A percentile compares a stretch with the other conserved stretches of the same genome.
Evolutionary conservation across 2,797 vertebrate genomes (phyloP).

Genomic region (Oreochromis mossambicus): DNA sequence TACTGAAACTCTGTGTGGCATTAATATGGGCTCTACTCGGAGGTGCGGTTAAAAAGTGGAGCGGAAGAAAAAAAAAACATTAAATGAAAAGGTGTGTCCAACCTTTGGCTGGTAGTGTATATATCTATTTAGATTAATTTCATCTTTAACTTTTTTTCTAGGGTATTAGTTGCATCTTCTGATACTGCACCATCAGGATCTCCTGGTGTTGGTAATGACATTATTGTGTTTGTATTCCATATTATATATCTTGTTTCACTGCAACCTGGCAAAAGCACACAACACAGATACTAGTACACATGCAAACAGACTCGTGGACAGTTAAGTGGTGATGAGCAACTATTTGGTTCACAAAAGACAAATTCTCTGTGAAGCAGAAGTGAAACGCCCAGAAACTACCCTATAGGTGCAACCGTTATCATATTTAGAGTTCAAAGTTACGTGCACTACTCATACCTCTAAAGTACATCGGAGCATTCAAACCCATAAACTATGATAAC

Average conservation of each 20-base stretch:
- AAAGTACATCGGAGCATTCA: neutral
- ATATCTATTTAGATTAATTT: neutral
- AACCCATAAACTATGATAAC: neutral
- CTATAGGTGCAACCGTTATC: neutral
- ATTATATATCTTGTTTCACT: neutral
- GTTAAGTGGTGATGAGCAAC: too few species aligned
- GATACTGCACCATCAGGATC: neutral
- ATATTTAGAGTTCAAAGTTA: neutral
- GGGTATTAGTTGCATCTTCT: neutral
- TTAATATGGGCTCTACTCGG: neutral
- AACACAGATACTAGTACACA: neutral
- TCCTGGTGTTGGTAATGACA: neutral
- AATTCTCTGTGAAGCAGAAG: neutral
- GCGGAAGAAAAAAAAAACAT: too few species aligned
- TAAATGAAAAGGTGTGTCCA: neutral
- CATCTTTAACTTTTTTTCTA: neutral
- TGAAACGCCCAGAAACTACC: neutral
- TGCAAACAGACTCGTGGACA: too few species aligned
- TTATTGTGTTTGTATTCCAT: neutral
- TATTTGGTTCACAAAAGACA: neutral
- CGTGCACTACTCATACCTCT: fast-evolving
- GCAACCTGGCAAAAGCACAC: neutral
- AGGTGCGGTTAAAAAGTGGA: too few species aligned
- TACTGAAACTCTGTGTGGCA: neutral
- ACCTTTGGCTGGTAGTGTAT: neutral